Evolutionary conservation across 1,140 invertebrate genomes (phyloP).

Genomic region (Melanaphis sacchari): DNA sequence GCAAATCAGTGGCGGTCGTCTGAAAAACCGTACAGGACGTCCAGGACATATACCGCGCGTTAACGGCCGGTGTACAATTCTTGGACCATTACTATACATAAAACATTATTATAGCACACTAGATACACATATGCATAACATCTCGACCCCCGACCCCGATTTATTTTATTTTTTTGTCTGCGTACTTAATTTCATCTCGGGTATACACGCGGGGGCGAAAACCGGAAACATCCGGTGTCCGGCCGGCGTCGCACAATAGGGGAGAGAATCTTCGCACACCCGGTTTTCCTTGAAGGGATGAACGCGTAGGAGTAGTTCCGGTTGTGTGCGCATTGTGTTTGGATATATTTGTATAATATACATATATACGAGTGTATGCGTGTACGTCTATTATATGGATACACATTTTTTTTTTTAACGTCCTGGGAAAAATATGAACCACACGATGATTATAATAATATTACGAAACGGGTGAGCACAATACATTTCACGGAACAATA

Average conservation of each 20-base stretch:
- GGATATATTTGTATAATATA: background rate
- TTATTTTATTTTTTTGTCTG: background rate
- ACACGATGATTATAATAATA: slow-evolving; percentile 43
- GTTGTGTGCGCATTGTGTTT: slow-evolving; percentile 19
- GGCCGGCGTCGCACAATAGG: slow-evolving; percentile 30
- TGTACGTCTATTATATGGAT: background rate
- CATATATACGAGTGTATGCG: background rate
- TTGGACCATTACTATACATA: background rate
- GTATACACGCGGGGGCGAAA: slow-evolving; percentile 45
- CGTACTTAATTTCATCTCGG: background rate
- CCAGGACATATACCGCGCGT: background rate
- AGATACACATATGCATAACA: background rate
- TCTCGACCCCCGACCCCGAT: slow-evolving; percentile 11
- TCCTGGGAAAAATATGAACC: slow-evolving; percentile 52
- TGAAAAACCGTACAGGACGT: slow-evolving; percentile 40
- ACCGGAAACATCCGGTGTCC: slow-evolving; percentile 55
- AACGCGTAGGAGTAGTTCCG: slow-evolving; percentile 53
- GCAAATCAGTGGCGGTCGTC: background rate
- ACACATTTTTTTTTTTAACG: slow-evolving; percentile 36
- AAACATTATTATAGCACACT: background rate
- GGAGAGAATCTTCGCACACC: slow-evolving; percentile 49
- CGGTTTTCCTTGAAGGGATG: slow-evolving; percentile 40
- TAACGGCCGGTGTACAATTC: slow-evolving; percentile 26
- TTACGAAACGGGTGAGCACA: slow-evolving; percentile 41
- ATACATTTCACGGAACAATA: slow-evolving; percentile 10